phyloP scores from a whole-genome alignment of 2,888 invertebrate species.

The Chouioia cunea region DNA sequence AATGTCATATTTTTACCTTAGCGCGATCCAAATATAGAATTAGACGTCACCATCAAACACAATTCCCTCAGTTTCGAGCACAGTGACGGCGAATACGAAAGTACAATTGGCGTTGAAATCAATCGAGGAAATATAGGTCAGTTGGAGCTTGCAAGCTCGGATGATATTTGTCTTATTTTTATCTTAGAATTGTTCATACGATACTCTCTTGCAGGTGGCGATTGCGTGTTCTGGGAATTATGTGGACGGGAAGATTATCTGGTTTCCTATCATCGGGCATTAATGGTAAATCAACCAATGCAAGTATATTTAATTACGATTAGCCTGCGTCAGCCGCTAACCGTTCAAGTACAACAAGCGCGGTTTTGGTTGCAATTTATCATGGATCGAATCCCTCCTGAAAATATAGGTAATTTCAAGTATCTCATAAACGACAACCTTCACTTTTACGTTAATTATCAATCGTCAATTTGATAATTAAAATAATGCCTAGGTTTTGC shows the following conservation, averaged over 20 bases:
- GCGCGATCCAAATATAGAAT: conserved; percentile 71
- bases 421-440: background rate
- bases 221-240: conserved; percentile 78
- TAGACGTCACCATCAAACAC: conserved; percentile 74
- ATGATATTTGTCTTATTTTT: background rate
- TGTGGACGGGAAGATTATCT: conserved; percentile 82
- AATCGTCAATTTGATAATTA: too few species aligned
- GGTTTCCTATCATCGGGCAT: conserved; percentile 79
- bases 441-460: too few species aligned
- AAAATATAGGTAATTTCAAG: conserved; percentile 71
- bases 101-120: conserved; percentile 65
- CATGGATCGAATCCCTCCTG: conserved; percentile 75
- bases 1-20: conserved; percentile 53
- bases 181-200: conserved; percentile 26
- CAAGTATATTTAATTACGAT: conserved; percentile 76
- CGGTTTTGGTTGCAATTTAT: conserved; percentile 83
- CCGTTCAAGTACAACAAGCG: conserved; percentile 77
- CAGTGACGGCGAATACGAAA: conserved; percentile 66
- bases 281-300: conserved; percentile 70
- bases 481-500: conserved; percentile 59
- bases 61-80: conserved; percentile 74
- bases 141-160: conserved; percentile 25
- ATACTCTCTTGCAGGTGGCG: conserved; percentile 65
- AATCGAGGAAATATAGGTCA: conserved; percentile 64
- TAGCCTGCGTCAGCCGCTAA: conserved; percentile 76